Percentiles rank a stretch among this genome's conserved stretches.
Evolutionary conservation across 2,888 invertebrate species (phyloP).

Genomic region (Agonum fuliginosum): DNA sequence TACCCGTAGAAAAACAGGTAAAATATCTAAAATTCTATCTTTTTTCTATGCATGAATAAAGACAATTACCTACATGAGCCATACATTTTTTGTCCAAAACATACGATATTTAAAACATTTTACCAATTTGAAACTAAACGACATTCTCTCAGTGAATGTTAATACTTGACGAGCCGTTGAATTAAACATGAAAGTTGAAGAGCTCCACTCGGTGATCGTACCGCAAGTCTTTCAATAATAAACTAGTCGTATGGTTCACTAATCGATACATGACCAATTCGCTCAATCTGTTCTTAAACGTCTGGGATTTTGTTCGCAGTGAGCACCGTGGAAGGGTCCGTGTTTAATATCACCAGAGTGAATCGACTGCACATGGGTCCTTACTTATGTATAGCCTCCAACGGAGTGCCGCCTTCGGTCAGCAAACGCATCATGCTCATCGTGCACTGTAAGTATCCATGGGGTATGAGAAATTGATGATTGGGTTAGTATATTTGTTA

Average conservation of each 20-base stretch:
- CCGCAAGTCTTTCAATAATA: neutral
- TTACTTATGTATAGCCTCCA: slow-evolving; percentile 87
- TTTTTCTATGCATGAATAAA: too few relatives aligned
- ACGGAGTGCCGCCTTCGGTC: slow-evolving; percentile 90
- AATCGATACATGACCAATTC: slow-evolving; percentile 29
- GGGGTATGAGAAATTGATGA: too few relatives aligned
- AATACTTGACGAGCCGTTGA: neutral
- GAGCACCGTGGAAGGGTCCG: slow-evolving; percentile 79
- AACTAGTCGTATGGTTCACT: neutral
- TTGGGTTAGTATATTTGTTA: too few relatives aligned
- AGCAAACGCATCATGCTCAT: slow-evolving; percentile 91
- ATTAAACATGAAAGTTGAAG: slow-evolving; percentile 2
- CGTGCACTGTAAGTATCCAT: slow-evolving; percentile 82
- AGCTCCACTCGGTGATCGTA: neutral
- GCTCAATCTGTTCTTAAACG: slow-evolving; percentile 37
- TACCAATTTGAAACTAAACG: slow-evolving; percentile 6
- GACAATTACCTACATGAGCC: too few relatives aligned
- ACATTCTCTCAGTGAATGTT: neutral
- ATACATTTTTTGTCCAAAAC: too few relatives aligned
- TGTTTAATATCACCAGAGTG: slow-evolving; percentile 81
- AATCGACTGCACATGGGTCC: slow-evolving; percentile 87
- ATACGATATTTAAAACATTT: neutral
- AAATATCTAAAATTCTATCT: too few relatives aligned
- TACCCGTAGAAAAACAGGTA: too few relatives aligned
- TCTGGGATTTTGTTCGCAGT: slow-evolving; percentile 73